Base-by-base conservation (phyloP, 2,888 invertebrate species). In the Lissocephala sabroskyi region DNA sequence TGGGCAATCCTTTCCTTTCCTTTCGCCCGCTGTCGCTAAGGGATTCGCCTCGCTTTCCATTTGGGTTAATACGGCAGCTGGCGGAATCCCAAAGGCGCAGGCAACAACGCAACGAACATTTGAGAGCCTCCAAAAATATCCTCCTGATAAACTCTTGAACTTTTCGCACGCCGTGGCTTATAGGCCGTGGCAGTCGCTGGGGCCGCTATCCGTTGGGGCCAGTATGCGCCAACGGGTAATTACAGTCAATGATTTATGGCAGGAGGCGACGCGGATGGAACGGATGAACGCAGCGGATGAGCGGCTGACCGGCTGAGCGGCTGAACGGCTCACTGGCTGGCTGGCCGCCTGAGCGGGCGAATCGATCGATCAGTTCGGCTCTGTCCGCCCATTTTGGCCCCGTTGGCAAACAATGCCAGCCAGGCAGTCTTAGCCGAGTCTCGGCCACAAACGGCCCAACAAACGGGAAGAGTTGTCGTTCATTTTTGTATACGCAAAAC, bases 181-280 rank as follows among this genome's bases (percentile, higher is more conserved):
- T 76, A 65, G 65, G 70, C 70, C 74, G 68, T 14, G 4, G 26
- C 26, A 4, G 26, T 9, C 26, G 30, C 4, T 35, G 14, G 6
- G 13, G 11, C 13, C 13, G 33, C 23, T 23, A 23, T n/a, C n/a
- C 6, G 50, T 36, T 13, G 6, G 33, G 9, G 5, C 55, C 56
- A 56, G 60, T 63, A 59, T 63, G 57, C 76, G 82, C 82, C 83
- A 79, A 80, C 68, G 83, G 82, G 81, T 83, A 82, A 83, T 82
- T 82, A 81, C 81, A 71, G 76, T 71, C 65, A 76, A 80, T 82
- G 83, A 82, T 82, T 82, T 82, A 82, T 83, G 61, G 59, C 52
- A 18, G 30, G 2, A 41, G 14, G 18, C 19, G 19, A 37, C 7
- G 14, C 9, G 55, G 78, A 49, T 59, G 48, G 65, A 62, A 47